Conservation (phyloP, 1,140 invertebrate species). For the Oryzaephilus surinamensis region DNA sequence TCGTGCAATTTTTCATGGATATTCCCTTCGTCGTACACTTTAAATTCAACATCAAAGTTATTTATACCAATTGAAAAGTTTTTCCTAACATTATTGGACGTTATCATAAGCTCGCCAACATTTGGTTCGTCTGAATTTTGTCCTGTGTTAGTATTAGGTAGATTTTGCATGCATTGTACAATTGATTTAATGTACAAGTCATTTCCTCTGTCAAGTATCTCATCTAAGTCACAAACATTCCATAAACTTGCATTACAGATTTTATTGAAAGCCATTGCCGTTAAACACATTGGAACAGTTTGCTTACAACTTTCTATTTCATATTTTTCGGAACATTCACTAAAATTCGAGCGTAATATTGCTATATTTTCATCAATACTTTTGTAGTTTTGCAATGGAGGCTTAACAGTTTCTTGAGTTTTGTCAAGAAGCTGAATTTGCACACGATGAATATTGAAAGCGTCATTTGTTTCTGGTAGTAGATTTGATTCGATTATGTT, state of each 20-base stretch:
- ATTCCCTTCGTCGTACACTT: conserved; percentile 17
- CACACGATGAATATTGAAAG: conserved; percentile 28
- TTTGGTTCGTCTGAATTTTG: conserved; percentile 10
- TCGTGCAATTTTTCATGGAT: conserved; percentile 18
- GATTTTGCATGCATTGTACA: too few relatives aligned
- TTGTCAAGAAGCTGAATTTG: conserved; percentile 18
- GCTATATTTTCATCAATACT: conserved; percentile 19
- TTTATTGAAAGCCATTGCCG: conserved; percentile 23
- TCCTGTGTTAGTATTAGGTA: conserved; percentile 11
- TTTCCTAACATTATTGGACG: conserved; percentile 23
- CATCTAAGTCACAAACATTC: conserved; percentile 25
- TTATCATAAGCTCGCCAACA: conserved; percentile 21
- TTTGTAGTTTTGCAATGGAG: conserved; percentile 24
- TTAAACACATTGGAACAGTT: conserved; percentile 28
- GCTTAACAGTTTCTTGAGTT: conserved; percentile 16
- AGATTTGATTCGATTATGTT: conserved; percentile 23
- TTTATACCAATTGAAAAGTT: conserved; percentile 31
- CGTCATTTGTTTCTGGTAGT: conserved; percentile 15
- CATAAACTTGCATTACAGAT: conserved; percentile 23
- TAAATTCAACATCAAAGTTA: conserved; percentile 21
- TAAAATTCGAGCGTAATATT: conserved; percentile 22
- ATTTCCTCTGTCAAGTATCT: conserved; percentile 21
- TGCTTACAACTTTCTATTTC: conserved; percentile 27
- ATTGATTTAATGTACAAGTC: too few relatives aligned
- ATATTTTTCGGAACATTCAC: conserved; percentile 20